Evolutionary conservation across 2,888 invertebrate species (phyloP), one percentile per base, ranked within the genome.

Genomic region (Plemyria rubiginata): DNA sequence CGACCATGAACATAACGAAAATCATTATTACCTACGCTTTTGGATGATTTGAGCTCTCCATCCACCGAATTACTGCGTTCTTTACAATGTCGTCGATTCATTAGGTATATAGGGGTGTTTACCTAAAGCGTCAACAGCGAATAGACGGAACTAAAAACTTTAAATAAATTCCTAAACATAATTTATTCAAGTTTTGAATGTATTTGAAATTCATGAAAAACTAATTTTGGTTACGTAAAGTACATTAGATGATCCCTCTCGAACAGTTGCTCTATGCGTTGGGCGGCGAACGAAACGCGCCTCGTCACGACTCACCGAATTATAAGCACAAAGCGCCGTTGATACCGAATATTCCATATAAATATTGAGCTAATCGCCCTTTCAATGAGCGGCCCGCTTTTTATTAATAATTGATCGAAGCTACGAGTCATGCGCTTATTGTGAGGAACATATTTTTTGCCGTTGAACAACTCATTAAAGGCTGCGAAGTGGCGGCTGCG

Each of bases 341-440:
- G 90, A 92, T 91, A 91, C 91, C 90, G 92, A 91, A 92, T 92
- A 92, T 92, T 91, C 92, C 92, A 92, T 92, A 92, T 92, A 92
- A 92, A 92, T 92, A 92, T 92, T 92, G 92, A 92, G 92, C 92
- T 92, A 92, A 92, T 92, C 92, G 92, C 92, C 91, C 91, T 92
- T 92, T 92, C 92, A 92, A 91, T 91, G 90, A 88, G 90, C 92
- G 90, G 92, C 88, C 88, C 87, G 90, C 89, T 92, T 92, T 92
- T 92, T 92, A 92, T 92, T 92, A 92, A 92, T 92, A 92, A 92
- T 92, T 90, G 92, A 92, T 92, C 86, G 87, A 81, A 75, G 87
- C 85, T 82, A 84, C 92, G 87, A 92, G 92, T 92, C 92, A 92
- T 92, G 92, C 89, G 88, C 86, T 84, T 88, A 90, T 91, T 91